These are phyloP conservation scores for Serilophus lunatus DNA, from an alignment of 2,113 vertebrate species.

Conservation along the genomic window DNA sequence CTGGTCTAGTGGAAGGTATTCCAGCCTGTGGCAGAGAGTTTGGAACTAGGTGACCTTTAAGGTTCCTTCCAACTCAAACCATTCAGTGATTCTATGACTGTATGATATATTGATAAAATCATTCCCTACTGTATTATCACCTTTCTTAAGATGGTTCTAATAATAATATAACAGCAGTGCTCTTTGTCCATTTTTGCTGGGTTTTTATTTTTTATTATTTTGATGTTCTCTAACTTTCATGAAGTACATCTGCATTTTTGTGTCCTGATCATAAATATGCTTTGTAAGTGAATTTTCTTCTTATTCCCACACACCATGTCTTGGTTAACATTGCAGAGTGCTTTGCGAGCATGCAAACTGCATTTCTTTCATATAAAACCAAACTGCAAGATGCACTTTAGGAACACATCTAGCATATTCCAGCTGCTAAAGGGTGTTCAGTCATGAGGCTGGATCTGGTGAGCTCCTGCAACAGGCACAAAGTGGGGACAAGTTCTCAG, in stretches of 20 bases:
- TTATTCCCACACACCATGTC: accelerated
- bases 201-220: not conserved
- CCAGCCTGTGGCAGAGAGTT: not conserved
- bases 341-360: not conserved
- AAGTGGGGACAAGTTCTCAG: not conserved
- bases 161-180: not conserved
- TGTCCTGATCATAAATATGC: not conserved
- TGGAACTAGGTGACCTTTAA: not conserved
- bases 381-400: not conserved
- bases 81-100: not conserved
- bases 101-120: not conserved
- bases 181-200: not conserved
- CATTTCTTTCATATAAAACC: not conserved
- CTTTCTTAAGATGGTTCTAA: not conserved
- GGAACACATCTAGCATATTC: not conserved
- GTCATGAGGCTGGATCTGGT: not conserved
- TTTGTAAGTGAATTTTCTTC: not conserved
- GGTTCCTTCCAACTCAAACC: not conserved
- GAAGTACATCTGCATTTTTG: not conserved
- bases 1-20: not conserved
- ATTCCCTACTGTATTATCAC: not conserved
- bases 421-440: not conserved
- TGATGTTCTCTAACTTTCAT: not conserved
- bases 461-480: not conserved
- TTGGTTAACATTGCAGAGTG: not conserved